phyloP scores from a whole-genome alignment of 2,888 invertebrate genomes.

The Allygus modestus region DNA sequence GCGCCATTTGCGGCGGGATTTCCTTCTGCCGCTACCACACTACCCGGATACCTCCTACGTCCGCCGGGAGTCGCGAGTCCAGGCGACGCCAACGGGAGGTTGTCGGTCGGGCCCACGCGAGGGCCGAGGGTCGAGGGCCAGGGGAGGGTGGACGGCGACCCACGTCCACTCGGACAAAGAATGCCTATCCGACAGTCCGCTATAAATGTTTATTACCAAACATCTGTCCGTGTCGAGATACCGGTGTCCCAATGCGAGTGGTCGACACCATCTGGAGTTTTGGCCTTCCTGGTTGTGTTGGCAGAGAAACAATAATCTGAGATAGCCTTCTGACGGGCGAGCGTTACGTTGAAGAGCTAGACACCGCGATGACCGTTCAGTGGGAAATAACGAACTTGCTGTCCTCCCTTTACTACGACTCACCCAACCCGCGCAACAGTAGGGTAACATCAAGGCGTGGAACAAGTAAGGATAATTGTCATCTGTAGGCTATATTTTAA shows the following conservation, averaged over 20 bases:
- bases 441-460: too few relatives aligned
- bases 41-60: slow-evolving; percentile 14
- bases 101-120: background rate
- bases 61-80: background rate
- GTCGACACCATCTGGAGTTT: background rate
- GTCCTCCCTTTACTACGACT: too few relatives aligned
- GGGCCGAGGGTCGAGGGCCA: background rate
- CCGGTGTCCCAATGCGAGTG: background rate
- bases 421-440: too few relatives aligned
- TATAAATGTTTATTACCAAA: background rate
- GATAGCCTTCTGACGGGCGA: too few relatives aligned
- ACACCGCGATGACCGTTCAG: too few relatives aligned
- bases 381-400: too few relatives aligned
- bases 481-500: too few relatives aligned
- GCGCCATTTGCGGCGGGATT: too few relatives aligned
- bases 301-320: background rate
- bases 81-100: background rate
- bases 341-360: too few relatives aligned
- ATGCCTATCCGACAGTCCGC: background rate
- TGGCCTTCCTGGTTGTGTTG: background rate
- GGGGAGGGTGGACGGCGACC: background rate
- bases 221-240: slow-evolving; percentile 13
- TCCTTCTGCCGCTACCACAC: background rate
- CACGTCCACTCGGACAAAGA: background rate
- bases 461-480: too few relatives aligned